These are phyloP conservation scores for Elanoides forficatus DNA, from an alignment of 2,113 vertebrate species.

Conservation along the genomic window DNA sequence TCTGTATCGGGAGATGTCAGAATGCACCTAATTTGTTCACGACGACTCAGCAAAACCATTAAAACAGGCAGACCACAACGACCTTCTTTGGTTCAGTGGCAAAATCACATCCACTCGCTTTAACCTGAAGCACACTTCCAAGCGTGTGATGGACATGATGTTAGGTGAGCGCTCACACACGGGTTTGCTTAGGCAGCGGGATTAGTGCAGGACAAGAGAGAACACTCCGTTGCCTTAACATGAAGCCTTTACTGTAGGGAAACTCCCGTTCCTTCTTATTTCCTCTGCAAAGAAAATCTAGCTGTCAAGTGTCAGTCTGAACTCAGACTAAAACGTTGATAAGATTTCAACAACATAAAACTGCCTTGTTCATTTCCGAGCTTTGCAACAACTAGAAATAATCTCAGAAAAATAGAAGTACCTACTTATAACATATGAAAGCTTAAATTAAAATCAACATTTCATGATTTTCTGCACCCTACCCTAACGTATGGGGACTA, in stretches of 20 bases:
- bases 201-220: neutral
- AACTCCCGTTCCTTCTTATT: neutral
- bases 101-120: neutral
- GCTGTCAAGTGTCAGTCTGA: neutral
- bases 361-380: neutral
- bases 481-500: neutral
- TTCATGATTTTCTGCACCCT: neutral
- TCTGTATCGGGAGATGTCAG: neutral
- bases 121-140: neutral
- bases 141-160: accelerated
- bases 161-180: neutral
- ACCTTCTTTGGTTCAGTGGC: neutral
- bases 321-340: neutral
- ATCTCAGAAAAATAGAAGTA: neutral
- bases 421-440: neutral
- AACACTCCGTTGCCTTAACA: neutral
- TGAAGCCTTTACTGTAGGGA: neutral
- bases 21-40: neutral
- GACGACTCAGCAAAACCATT: neutral
- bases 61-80: neutral
- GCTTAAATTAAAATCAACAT: neutral
- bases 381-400: neutral
- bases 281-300: neutral
- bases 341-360: neutral
- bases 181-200: neutral